Evolutionary conservation across 64 coral and sea anemone genomes (phyloP).

Genomic region (Pocillopora verrucosa): DNA sequence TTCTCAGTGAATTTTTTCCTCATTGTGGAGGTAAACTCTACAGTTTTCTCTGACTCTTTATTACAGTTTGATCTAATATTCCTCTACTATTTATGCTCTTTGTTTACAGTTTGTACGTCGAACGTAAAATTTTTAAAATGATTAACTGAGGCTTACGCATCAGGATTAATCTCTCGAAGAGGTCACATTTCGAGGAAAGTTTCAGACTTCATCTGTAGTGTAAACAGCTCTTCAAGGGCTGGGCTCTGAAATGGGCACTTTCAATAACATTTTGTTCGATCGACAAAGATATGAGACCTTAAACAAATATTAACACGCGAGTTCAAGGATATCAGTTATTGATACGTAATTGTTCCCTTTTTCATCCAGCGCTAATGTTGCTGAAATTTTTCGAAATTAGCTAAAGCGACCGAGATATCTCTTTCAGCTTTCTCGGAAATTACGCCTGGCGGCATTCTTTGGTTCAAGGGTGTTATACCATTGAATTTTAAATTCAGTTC

Average conservation of each 20-base stretch:
- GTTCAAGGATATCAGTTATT: not conserved
- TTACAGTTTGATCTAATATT: not conserved
- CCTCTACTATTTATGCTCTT: not conserved
- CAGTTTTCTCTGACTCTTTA: not conserved
- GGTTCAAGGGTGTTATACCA: constrained; percentile 33
- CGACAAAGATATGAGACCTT: not conserved
- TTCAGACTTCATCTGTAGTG: not conserved
- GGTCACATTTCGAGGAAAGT: not conserved
- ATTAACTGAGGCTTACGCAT: not conserved
- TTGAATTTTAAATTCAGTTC: constrained; percentile 17
- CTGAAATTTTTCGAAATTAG: not conserved
- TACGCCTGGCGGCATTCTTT: not conserved
- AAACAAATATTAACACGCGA: constrained; percentile 24
- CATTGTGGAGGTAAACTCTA: constrained; percentile 3
- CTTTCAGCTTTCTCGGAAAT: not conserved
- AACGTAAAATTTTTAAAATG: not conserved
- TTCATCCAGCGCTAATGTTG: not conserved
- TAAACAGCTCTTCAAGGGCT: not conserved
- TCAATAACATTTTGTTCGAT: not conserved
- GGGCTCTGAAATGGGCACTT: not conserved
- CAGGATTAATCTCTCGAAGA: not conserved
- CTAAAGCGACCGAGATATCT: not conserved
- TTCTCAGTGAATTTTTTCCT: not conserved
- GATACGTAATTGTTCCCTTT: constrained; percentile 16
- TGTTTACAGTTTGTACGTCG: not conserved